These are phyloP conservation scores for Thereva unica DNA, from an alignment of 2,888 invertebrate genomes.

Conservation along the genomic window DNA sequence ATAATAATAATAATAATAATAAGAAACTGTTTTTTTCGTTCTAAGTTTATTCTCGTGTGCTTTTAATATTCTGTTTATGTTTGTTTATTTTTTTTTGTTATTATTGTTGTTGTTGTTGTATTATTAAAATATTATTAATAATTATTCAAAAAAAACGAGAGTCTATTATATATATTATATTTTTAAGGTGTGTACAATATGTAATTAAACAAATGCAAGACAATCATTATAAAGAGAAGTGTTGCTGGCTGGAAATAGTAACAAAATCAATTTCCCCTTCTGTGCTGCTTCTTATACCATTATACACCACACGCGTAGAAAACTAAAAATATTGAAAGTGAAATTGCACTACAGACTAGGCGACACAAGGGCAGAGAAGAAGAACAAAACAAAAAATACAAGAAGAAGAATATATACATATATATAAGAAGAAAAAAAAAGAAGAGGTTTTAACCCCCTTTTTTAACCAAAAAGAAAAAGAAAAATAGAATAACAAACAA, in stretches of 20 bases:
- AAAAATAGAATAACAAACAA: too few species aligned
- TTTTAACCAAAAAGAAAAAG: too few species aligned
- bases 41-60: constrained; percentile 5
- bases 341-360: not conserved
- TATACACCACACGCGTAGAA: constrained; percentile 4
- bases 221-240: constrained; percentile 6
- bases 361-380: constrained; percentile 16
- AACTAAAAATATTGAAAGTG: constrained; percentile 22
- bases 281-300: too few species aligned
- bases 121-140: constrained; percentile 2
- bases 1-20: too few species aligned
- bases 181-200: constrained; percentile 20
- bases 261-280: constrained; percentile 28
- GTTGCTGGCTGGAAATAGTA: constrained; percentile 19
- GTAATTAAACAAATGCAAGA: constrained; percentile 2
- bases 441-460: too few species aligned
- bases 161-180: constrained; percentile 4
- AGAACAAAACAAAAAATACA: constrained; percentile 2
- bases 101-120: too few species aligned
- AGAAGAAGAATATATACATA: too few species aligned
- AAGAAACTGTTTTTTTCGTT: not conserved
- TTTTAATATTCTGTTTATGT: not conserved
- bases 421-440: too few species aligned
- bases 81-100: not conserved
- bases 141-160: not conserved